Evolutionary conservation across 2,113 vertebrate genomes (phyloP).

Genomic region (Ciconia boyciana): DNA sequence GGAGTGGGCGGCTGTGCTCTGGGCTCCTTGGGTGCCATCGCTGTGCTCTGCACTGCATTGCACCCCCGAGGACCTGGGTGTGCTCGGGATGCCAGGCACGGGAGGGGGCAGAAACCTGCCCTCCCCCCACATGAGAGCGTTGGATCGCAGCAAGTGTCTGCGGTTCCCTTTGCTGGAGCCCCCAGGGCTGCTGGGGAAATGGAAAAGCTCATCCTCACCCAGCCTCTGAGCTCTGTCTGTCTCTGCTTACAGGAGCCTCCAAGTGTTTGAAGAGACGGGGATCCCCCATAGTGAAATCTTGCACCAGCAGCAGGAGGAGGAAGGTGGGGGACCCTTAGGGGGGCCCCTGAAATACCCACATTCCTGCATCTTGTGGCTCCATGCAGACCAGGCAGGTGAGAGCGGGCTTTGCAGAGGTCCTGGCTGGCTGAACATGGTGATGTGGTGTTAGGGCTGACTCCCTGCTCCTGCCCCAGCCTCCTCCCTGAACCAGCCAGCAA

Average conservation of each 20-base stretch:
- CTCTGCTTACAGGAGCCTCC: slow-evolving; percentile 84
- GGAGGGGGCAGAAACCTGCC: neutral
- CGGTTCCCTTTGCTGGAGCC: neutral
- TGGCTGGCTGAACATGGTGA: neutral
- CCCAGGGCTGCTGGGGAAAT: neutral
- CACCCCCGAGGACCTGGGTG: neutral
- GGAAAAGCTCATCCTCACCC: neutral
- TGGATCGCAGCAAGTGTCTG: neutral
- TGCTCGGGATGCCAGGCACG: neutral
- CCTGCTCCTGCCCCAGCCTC: neutral
- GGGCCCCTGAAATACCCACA: slow-evolving; percentile 87
- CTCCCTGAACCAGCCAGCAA: neutral
- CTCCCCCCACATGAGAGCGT: neutral
- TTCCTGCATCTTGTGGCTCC: slow-evolving; percentile 93
- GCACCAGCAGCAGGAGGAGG: slow-evolving; percentile 83
- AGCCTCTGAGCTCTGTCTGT: slow-evolving; percentile 7
- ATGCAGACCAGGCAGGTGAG: slow-evolving; percentile 85
- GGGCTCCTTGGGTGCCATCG: neutral
- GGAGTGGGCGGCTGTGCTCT: slow-evolving; percentile 31
- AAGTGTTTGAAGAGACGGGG: slow-evolving; percentile 88
- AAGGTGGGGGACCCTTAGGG: slow-evolving; percentile 86
- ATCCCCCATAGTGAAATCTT: slow-evolving; percentile 87
- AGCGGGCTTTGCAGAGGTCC: neutral
- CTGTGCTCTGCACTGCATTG: neutral
- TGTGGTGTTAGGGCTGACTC: neutral